phyloP scores from a whole-genome alignment of 64 coral and sea anemone species.

The Dendrophyllia cribrosa region DNA sequence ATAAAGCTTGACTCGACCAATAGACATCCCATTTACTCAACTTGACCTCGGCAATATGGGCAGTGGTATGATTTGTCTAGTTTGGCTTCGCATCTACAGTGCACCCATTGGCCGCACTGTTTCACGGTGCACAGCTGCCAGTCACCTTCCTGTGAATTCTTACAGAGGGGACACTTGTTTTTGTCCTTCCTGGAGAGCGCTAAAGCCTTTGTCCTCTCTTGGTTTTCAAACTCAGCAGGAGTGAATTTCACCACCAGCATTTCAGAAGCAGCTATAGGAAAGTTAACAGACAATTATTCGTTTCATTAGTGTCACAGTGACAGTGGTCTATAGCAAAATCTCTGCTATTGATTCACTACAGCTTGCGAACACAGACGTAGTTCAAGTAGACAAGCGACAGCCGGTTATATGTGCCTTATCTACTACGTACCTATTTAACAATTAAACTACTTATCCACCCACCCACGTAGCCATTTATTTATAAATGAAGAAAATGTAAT shows the following conservation, averaged over 20 bases:
- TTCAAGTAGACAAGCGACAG: neutral
- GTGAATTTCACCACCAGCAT: constrained; percentile 5
- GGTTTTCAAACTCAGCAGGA: neutral
- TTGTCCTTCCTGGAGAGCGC: neutral
- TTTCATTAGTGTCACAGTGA: neutral
- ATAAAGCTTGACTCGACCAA: neutral
- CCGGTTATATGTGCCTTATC: neutral
- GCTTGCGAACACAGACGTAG: neutral
- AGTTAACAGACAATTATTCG: neutral
- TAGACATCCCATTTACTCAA: neutral
- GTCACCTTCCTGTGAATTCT: neutral
- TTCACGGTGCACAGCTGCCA: constrained; percentile 6
- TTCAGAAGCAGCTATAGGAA: constrained; percentile 8
- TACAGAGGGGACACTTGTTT: constrained; percentile 3
- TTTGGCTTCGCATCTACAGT: constrained; percentile 4
- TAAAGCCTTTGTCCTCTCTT: neutral
- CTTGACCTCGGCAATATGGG: constrained; percentile 5
- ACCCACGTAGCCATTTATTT: neutral
- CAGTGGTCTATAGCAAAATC: neutral
- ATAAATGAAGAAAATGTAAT: neutral
- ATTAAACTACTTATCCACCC: neutral
- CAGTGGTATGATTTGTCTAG: constrained; percentile 2
- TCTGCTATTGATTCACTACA: neutral
- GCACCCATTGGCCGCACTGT: neutral
- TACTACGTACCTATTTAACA: neutral